Evolutionary conservation across 2,113 vertebrate species (phyloP), one percentile per base, ranked within the genome.

Genomic region (Castor canadensis): DNA sequence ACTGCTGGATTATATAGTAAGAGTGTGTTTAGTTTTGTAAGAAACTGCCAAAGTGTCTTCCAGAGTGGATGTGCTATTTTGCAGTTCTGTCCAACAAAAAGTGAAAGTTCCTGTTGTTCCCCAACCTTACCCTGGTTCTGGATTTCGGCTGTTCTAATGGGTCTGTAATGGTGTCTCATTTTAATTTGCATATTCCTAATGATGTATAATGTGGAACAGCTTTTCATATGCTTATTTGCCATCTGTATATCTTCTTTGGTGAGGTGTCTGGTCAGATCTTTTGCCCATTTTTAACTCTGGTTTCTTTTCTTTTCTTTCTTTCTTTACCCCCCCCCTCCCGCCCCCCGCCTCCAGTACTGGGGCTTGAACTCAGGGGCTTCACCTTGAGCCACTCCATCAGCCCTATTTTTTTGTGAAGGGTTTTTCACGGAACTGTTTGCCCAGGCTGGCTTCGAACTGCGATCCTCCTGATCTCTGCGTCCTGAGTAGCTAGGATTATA

Each of bases 231-330:
- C 64, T 49, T 71, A 62, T 87, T 80, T 92, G 32, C 43, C 60
- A 12, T 81, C 58, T 22, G 20, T 64, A 6, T 72, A 40, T 88
- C 85, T 87, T 88, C 75, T 91, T 66, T 64, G 35, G 8, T 92
- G 75, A 83, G n/a, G 58, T 96, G 47, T 94, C 64, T 40, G 40
- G 67, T 69, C 69, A 81, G 52, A 10, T 87, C 88, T 82, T 88
- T 64, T 60, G 66, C 40, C 58, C 84, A n/a, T 80, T 87, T 95
- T 95, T 80, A 43, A 58, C 76, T 84, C 3, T 32, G 13, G 38
- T 96, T n/a, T n/a, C n/a, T n/a, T n/a, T n/a, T n/a, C n/a, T n/a
- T n/a, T n/a, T n/a, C n/a, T n/a, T n/a, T n/a, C n/a, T n/a, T n/a
- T n/a, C n/a, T n/a, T n/a, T n/a, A n/a, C n/a, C n/a, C n/a, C n/a